These are phyloP conservation scores for Laterallus jamaicensis DNA, from an alignment of 2,113 vertebrate species.

Conservation along the genomic window DNA sequence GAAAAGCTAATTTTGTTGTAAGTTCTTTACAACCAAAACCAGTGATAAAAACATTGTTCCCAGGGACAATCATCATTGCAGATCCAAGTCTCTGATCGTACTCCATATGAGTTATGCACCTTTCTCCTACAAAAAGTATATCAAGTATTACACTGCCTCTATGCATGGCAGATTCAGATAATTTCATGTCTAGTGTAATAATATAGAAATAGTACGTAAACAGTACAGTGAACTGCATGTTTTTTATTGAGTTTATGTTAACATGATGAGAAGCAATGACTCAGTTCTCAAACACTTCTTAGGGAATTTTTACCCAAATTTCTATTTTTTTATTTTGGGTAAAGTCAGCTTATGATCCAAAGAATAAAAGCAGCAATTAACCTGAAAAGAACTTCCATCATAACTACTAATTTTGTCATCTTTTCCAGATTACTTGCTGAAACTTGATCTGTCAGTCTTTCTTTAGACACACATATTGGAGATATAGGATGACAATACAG, in stretches of 20 bases:
- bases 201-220: neutral
- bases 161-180: neutral
- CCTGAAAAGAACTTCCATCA: neutral
- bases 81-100: neutral
- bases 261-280: neutral
- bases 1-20: neutral
- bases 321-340: neutral
- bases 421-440: neutral
- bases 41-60: neutral
- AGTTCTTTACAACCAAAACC: neutral
- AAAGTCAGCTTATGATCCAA: neutral
- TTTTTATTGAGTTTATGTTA: neutral
- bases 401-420: neutral
- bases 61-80: fast-evolving
- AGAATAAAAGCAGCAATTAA: neutral
- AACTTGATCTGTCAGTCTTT: neutral
- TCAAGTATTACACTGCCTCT: neutral
- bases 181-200: neutral
- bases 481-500: fast-evolving
- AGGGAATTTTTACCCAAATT: neutral
- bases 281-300: neutral
- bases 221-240: neutral
- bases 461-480: neutral
- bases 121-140: neutral
- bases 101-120: neutral